phyloP scores from a whole-genome alignment of 1,140 invertebrate species.

The Hyles euphorbiae region DNA sequence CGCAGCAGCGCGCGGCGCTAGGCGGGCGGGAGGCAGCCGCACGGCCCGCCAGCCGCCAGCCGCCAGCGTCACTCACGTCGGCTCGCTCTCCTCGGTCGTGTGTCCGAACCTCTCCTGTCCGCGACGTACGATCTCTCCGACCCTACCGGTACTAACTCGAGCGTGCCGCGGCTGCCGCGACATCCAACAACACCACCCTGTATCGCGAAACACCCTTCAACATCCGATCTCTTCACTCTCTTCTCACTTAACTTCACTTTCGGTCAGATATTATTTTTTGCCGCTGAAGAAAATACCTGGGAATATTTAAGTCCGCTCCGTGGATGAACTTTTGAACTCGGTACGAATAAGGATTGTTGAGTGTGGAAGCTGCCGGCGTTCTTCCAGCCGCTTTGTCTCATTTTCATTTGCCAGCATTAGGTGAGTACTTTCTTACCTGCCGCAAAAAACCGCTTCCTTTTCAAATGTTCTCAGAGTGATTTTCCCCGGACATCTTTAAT shows the following conservation, averaged over 20 bases:
- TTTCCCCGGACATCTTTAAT: slow-evolving; percentile 25
- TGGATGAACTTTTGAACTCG: slow-evolving; percentile 25
- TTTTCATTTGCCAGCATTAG: slow-evolving; percentile 56
- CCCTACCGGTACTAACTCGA: slow-evolving; percentile 58
- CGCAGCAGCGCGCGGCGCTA: slow-evolving; percentile 51
- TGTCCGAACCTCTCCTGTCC: slow-evolving; percentile 68
- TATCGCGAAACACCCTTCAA: slow-evolving; percentile 18
- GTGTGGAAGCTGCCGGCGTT: slow-evolving; percentile 41
- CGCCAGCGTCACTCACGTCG: slow-evolving; percentile 66
- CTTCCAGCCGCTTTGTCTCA: slow-evolving; percentile 39
- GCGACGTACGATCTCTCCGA: slow-evolving; percentile 63
- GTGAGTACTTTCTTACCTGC: slow-evolving; percentile 48
- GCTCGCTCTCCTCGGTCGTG: slow-evolving; percentile 61
- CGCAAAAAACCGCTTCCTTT: slow-evolving; percentile 36
- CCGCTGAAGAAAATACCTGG: not conserved
- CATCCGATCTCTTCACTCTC: slow-evolving; percentile 20
- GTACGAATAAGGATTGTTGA: slow-evolving; percentile 52
- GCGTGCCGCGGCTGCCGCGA: slow-evolving; percentile 45
- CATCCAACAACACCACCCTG: slow-evolving; percentile 16
- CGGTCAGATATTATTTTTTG: slow-evolving; percentile 3
- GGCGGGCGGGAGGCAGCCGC: slow-evolving; percentile 57
- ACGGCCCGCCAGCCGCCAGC: slow-evolving; percentile 7
- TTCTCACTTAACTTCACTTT: slow-evolving; percentile 1
- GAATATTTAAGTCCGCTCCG: slow-evolving; percentile 1
- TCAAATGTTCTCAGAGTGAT: slow-evolving; percentile 24